Conservation (phyloP, 2,113 vertebrate species). For the Trochalopteron elliotii region DNA sequence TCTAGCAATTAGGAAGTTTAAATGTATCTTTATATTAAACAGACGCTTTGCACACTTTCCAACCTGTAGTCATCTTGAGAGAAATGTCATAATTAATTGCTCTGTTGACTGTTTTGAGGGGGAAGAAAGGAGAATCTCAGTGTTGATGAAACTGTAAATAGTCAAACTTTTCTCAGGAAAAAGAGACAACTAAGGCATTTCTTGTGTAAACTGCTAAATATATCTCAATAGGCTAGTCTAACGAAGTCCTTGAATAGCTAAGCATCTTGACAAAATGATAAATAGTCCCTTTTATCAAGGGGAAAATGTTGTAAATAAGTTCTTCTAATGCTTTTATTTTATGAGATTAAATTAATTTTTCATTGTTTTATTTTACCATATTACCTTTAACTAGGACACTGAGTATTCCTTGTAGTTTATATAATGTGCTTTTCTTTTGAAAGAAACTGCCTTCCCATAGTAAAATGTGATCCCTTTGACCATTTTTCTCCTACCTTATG, state of each 20-base stretch:
- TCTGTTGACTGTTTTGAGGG: slow-evolving; percentile 14
- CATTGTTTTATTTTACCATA: slow-evolving; percentile 25
- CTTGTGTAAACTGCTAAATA: neutral
- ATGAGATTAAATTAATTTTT: slow-evolving; percentile 67
- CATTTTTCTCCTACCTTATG: neutral
- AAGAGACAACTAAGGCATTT: neutral
- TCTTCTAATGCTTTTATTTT: slow-evolving; percentile 41
- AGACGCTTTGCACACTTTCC: neutral
- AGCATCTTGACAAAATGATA: slow-evolving; percentile 30
- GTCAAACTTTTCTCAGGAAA: neutral
- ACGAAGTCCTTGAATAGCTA: slow-evolving; percentile 1
- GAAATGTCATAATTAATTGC: slow-evolving; percentile 40
- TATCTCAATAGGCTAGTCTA: slow-evolving; percentile 18
- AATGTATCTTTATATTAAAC: neutral
- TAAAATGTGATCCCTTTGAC: neutral
- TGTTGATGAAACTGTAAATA: neutral
- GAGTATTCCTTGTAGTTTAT: neutral
- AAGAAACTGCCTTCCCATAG: neutral
- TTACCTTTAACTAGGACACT: slow-evolving; percentile 25
- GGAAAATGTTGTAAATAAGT: slow-evolving; percentile 10
- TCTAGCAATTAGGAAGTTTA: slow-evolving; percentile 14
- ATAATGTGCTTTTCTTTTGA: neutral
- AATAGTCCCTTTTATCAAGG: slow-evolving; percentile 56
- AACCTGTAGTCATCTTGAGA: slow-evolving; percentile 22
- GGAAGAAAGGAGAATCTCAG: neutral